phyloP scores from a whole-genome alignment of 2,113 vertebrate species.

The Copsychus sechellarum region DNA sequence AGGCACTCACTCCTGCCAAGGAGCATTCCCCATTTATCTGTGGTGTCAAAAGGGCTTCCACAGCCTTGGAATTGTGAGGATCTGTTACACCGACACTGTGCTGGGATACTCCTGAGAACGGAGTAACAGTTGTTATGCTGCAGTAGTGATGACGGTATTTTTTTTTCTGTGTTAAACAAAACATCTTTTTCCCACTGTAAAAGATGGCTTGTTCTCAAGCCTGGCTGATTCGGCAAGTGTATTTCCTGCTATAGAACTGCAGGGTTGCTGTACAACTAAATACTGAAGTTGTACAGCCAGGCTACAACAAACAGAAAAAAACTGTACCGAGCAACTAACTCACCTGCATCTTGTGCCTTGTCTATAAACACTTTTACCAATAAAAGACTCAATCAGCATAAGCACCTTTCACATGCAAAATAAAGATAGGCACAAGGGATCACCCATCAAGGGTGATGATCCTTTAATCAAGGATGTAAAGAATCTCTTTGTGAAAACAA shows the following conservation, averaged over 20 bases:
- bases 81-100: background rate
- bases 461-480: background rate
- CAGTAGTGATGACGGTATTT: background rate
- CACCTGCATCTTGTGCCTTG: background rate
- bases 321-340: background rate
- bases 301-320: background rate
- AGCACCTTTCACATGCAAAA: background rate
- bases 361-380: background rate
- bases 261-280: background rate
- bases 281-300: background rate
- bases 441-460: background rate
- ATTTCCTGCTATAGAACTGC: background rate
- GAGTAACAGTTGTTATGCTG: background rate
- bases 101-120: constrained; percentile 37
- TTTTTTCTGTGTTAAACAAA: constrained; percentile 16
- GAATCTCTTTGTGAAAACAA: background rate
- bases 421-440: background rate
- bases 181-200: background rate
- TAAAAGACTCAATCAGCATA: background rate
- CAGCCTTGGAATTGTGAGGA: accelerated
- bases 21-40: background rate
- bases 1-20: background rate
- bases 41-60: background rate
- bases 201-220: constrained; percentile 17
- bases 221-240: background rate